Base-by-base conservation (phyloP, 1,140 invertebrate genomes). In the Goniozus legneri region DNA sequence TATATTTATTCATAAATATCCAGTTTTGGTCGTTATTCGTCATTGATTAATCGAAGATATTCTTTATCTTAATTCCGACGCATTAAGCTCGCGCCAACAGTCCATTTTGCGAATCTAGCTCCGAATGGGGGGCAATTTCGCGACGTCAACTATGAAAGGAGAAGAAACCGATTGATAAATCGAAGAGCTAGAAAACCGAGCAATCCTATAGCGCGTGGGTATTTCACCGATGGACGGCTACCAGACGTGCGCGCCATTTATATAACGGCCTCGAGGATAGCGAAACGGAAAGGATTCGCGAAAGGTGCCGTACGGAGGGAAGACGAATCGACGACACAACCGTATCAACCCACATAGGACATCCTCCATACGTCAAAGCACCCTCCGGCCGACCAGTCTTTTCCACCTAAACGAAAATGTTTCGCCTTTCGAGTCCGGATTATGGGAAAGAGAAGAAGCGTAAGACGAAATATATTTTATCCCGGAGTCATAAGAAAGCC, bases 291-390 rank as follows among this genome's bases (percentile, higher is more conserved):
- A 64, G 55, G 62, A 61, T 62, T 58, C 49, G 52, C 51, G 55
- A 60, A 61, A 58, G 57, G 59, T 47, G 39, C 16, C 38, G 39
- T 44, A 47, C 51, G 49, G 50, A 64, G 48, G 46, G 61, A 67
- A 73, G 71, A 73, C 67, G 67, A 71, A 73, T 75, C 57, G 71
- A 69, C 64, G 65, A 73, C 69, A 69, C 59, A 49, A 36, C 50
- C 58, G 44, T 69, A 55, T 54, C 44, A 60, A 43, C 50, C 54
- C 52, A 44, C 56, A 54, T 45, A 54, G 53, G 60, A 65, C 61
- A 58, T 65, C 47, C 54, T 67, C 57, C 53, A 68, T 70, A 68
- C 59, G 62, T 70, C 67, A 72, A 69, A 69, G 56, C 55, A 62
- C 38, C 43, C 39, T n/a, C 30, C 30, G 13, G 4, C 30, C 30